Evolutionary conservation across 2,888 invertebrate species (phyloP).

Genomic region (Trissolcus japonicus): DNA sequence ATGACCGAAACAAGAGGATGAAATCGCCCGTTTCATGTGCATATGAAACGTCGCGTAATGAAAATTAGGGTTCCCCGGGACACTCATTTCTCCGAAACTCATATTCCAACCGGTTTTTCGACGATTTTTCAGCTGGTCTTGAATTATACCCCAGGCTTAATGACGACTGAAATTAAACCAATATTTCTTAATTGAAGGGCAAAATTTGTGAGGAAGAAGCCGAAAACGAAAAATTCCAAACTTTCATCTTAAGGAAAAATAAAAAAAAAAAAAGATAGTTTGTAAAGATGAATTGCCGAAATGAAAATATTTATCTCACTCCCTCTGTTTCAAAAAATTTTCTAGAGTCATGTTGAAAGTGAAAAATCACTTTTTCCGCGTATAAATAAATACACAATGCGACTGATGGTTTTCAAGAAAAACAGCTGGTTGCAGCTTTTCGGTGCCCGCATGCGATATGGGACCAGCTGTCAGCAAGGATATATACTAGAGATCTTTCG

Average conservation of each 20-base stretch:
- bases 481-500: slow-evolving; percentile 24
- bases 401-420: slow-evolving; percentile 14
- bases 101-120: slow-evolving; percentile 44
- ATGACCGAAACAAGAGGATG: slow-evolving; percentile 53
- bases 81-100: slow-evolving; percentile 41
- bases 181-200: slow-evolving; percentile 27
- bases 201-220: background rate
- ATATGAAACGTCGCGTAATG: slow-evolving; percentile 45
- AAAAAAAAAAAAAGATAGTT: slow-evolving; percentile 1
- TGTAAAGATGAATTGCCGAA: background rate
- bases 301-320: background rate
- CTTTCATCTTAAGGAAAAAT: slow-evolving; percentile 7
- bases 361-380: slow-evolving; percentile 19
- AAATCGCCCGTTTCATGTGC: slow-evolving; percentile 51
- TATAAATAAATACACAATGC: slow-evolving; percentile 18
- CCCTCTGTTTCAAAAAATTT: background rate
- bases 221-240: too few relatives aligned
- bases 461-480: slow-evolving; percentile 33
- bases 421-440: slow-evolving; percentile 43
- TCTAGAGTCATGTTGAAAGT: slow-evolving; percentile 1
- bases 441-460: slow-evolving; percentile 19
- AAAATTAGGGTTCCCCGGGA: slow-evolving; percentile 49
- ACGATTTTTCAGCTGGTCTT: slow-evolving; percentile 35
- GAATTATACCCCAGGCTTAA: slow-evolving; percentile 19
- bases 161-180: slow-evolving; percentile 18